phyloP scores from a whole-genome alignment of 2,113 vertebrate species.

The Circaetus cinerascens region DNA sequence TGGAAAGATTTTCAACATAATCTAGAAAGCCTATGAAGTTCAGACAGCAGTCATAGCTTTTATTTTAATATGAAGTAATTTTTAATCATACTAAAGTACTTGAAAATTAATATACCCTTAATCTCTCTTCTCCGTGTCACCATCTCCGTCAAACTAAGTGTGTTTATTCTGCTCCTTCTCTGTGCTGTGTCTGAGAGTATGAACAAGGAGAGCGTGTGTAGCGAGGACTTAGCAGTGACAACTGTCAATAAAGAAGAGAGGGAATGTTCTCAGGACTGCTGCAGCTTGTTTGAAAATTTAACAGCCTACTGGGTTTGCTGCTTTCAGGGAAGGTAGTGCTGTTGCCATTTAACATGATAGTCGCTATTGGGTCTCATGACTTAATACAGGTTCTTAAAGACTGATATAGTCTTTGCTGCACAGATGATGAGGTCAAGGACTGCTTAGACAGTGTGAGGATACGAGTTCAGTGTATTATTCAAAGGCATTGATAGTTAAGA shows the following conservation, averaged over 20 bases:
- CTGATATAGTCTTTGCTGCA: background rate
- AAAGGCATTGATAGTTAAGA: background rate
- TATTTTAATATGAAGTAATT: slow-evolving; percentile 1
- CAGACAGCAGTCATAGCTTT: background rate
- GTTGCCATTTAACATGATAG: background rate
- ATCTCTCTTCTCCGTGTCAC: background rate
- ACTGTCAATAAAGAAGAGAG: background rate
- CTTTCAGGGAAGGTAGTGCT: background rate
- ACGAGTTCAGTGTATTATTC: background rate
- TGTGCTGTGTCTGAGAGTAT: background rate
- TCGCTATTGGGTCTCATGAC: background rate
- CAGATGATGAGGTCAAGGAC: background rate
- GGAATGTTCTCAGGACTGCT: background rate
- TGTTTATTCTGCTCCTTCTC: background rate
- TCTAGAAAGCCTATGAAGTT: background rate
- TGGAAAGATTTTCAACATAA: background rate
- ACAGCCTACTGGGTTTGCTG: background rate
- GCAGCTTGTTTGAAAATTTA: background rate
- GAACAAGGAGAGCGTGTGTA: background rate
- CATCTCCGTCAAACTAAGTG: background rate
- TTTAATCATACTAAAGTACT: slow-evolving; percentile 4
- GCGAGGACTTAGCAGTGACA: background rate
- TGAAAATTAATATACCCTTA: slow-evolving; percentile 23
- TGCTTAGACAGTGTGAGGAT: rapidly evolving
- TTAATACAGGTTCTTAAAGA: background rate